These are phyloP conservation scores for Istiophorus platypterus DNA, from an alignment of 2,113 vertebrate genomes.

Conservation along the genomic window DNA sequence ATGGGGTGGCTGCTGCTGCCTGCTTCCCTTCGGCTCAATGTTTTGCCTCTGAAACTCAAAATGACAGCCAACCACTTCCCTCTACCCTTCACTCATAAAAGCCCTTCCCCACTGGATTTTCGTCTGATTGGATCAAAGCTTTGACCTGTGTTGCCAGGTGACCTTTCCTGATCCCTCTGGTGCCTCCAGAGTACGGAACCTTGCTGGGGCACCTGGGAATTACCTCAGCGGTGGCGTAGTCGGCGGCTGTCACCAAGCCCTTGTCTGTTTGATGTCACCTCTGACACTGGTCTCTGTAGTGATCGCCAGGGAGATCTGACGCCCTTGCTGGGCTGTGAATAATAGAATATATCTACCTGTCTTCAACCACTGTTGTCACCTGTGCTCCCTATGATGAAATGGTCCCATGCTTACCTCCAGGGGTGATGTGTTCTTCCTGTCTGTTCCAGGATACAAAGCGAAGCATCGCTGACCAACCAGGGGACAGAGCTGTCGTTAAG, in stretches of 20 bases:
- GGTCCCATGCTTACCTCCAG: conserved; percentile 60
- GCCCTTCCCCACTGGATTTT: conserved; percentile 47
- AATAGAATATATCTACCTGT: conserved; percentile 74
- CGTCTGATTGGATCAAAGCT: conserved; percentile 81
- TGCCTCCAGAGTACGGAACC: conserved; percentile 65
- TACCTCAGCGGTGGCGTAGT: conserved; percentile 46
- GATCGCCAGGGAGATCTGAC: conserved; percentile 67
- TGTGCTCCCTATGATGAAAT: conserved; percentile 66
- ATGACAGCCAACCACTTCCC: conserved; percentile 61
- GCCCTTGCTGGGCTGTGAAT: conserved; percentile 69
- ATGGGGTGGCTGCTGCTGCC: conserved; percentile 52
- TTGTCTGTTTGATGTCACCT: conserved; percentile 80
- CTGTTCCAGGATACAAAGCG: conserved; percentile 73
- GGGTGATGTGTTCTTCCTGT: conserved; percentile 65
- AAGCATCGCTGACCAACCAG: conserved; percentile 23
- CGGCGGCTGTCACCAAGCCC: conserved; percentile 69
- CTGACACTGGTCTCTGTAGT: conserved; percentile 66
- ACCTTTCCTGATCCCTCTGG: conserved; percentile 65
- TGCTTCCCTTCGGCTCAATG: conserved; percentile 39
- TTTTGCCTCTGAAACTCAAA: conserved; percentile 62
- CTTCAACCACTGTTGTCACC: conserved; percentile 60
- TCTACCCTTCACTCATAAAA: conserved; percentile 51
- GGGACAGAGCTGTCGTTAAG: conserved; percentile 61
- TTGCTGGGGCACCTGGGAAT: conserved; percentile 70
- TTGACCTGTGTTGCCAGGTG: conserved; percentile 79